These are phyloP conservation scores for Paedocypris sp. DNA, from an alignment of 2,113 vertebrate genomes.

Conservation along the genomic window DNA sequence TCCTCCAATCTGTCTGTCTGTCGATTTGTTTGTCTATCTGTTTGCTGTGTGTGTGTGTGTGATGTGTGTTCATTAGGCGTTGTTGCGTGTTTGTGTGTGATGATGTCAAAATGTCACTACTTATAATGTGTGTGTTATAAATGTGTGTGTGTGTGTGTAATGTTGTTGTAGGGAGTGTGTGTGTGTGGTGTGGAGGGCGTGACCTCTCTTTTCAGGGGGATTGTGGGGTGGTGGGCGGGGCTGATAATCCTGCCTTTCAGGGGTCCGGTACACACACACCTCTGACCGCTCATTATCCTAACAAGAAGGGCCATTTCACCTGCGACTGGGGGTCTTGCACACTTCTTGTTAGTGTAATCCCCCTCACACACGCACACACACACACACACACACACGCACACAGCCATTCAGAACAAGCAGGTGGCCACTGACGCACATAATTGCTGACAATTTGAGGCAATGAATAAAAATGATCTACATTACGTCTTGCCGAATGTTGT, in stretches of 20 bases:
- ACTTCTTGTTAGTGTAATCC: constrained; percentile 81
- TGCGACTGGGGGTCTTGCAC: constrained; percentile 71
- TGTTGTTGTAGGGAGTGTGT: constrained; percentile 37
- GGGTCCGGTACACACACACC: constrained; percentile 54
- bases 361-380: constrained; percentile 77
- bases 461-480: constrained; percentile 99
- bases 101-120: too few species aligned
- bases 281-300: constrained; percentile 97
- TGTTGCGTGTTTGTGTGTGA: too few species aligned
- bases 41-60: background rate
- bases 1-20: background rate
- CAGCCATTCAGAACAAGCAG: constrained; percentile 98
- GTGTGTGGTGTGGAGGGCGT: constrained; percentile 21
- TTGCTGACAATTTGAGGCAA: constrained; percentile 99
- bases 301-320: constrained; percentile 99
- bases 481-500: constrained; percentile 99
- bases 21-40: background rate
- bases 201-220: constrained; percentile 33
- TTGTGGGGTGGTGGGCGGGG: background rate
- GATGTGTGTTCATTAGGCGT: too few species aligned
- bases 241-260: constrained; percentile 55
- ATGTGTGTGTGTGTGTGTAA: constrained; percentile 31
- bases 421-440: constrained; percentile 99
- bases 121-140: background rate
- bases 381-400: constrained; percentile 76